A percentile compares a stretch with the other conserved stretches of the same genome.
phyloP scores from a whole-genome alignment of 2,888 invertebrate genomes.

The Synanthedon andrenaeformis region DNA sequence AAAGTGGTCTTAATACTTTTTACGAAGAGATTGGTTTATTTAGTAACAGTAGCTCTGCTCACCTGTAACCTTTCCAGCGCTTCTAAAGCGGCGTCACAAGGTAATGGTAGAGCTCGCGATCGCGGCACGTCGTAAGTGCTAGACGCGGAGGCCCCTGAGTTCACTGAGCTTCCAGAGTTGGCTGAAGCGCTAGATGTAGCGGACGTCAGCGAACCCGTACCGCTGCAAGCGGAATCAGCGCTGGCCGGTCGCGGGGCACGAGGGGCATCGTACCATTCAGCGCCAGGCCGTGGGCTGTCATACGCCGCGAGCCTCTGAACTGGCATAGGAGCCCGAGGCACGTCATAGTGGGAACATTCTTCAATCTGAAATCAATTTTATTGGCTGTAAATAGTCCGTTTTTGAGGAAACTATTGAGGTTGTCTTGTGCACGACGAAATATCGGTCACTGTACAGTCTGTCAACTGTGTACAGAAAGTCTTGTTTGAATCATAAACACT shows the following conservation, averaged over 20 bases:
- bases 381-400: not conserved
- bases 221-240: constrained; percentile 70
- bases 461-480: no score
- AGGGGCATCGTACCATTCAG: constrained; percentile 60
- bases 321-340: constrained; percentile 61
- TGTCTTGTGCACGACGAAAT: not conserved
- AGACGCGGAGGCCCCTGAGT: constrained; percentile 55
- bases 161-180: constrained; percentile 58
- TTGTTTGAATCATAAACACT: no score
- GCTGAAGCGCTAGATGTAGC: constrained; percentile 62
- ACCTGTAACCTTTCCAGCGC: constrained; percentile 62
- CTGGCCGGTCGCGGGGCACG: constrained; percentile 63
- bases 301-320: constrained; percentile 81
- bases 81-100: constrained; percentile 63
- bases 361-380: constrained; percentile 37
- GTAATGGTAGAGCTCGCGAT: constrained; percentile 54
- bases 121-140: constrained; percentile 64
- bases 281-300: constrained; percentile 65
- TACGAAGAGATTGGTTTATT: no score
- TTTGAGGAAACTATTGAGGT: no score
- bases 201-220: constrained; percentile 62
- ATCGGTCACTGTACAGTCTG: not conserved
- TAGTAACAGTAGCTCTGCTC: constrained; percentile 36
- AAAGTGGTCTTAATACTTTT: no score
- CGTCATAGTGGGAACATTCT: constrained; percentile 62